Percentiles rank a stretch among this genome's conserved stretches.
phyloP scores from a whole-genome alignment of 2,797 vertebrate genomes.

The Benthosema pterotum region DNA sequence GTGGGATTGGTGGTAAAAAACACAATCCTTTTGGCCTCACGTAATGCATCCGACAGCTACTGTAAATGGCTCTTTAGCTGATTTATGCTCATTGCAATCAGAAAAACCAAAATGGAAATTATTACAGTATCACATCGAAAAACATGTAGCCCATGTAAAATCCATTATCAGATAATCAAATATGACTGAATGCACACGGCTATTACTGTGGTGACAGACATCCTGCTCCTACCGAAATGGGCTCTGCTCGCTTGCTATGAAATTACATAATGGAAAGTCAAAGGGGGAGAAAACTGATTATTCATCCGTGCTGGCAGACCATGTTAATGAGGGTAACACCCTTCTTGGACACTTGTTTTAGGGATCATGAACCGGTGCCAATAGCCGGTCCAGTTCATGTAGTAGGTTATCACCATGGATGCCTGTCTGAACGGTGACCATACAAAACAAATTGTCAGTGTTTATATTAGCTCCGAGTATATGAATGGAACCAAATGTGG shows the following conservation, averaged over 20 bases:
- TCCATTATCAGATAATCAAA: slow-evolving; percentile 36
- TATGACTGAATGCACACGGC: slow-evolving; percentile 7
- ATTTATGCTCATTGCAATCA: slow-evolving; percentile 30
- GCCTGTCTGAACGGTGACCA: slow-evolving; percentile 47
- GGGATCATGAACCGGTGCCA: slow-evolving; percentile 34
- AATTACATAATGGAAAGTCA: slow-evolving; percentile 68
- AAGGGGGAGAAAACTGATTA: slow-evolving; percentile 53
- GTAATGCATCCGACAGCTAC: slow-evolving; percentile 29
- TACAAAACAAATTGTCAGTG: background rate
- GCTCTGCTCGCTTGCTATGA: slow-evolving; percentile 40
- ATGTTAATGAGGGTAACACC: slow-evolving; percentile 43
- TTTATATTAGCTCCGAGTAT: too few species aligned
- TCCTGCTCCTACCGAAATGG: slow-evolving; percentile 47
- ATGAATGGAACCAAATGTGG: too few species aligned
- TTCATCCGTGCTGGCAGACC: slow-evolving; percentile 54
- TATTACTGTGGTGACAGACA: slow-evolving; percentile 15
- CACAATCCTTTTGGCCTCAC: slow-evolving; percentile 14
- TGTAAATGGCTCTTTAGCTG: slow-evolving; percentile 32
- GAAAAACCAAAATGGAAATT: slow-evolving; percentile 61
- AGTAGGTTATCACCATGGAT: slow-evolving; percentile 55
- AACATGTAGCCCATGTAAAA: too few species aligned
- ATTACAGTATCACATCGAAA: slow-evolving; percentile 54
- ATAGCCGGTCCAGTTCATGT: slow-evolving; percentile 42
- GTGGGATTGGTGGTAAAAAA: background rate
- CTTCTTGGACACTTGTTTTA: slow-evolving; percentile 27